A percentile compares a stretch with the other conserved stretches of the same genome.
Conservation (phyloP, 2,113 vertebrate genomes). For the Nycticryphes semicollaris region DNA sequence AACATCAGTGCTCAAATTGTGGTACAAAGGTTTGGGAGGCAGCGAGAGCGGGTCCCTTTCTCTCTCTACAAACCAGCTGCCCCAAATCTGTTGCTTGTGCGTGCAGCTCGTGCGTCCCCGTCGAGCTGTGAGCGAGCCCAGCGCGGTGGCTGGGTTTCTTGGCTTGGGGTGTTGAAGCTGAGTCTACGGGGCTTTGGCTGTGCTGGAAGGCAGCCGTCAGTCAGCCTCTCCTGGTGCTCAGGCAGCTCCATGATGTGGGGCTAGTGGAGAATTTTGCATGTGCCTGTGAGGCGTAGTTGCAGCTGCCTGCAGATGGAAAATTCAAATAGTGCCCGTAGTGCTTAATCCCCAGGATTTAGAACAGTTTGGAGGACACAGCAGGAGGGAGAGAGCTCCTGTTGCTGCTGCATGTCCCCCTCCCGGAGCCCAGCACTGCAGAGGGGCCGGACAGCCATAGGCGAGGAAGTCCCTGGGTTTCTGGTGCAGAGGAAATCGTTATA, state of each 20-base stretch:
- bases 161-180: not conserved
- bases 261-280: accelerated
- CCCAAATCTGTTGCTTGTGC: not conserved
- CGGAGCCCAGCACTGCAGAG: not conserved
- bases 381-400: not conserved
- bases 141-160: accelerated
- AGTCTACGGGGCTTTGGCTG: not conserved
- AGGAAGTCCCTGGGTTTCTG: constrained; percentile 1
- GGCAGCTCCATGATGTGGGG: not conserved
- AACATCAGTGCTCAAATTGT: not conserved
- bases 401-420: not conserved
- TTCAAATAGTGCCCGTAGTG: accelerated
- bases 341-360: not conserved
- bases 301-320: not conserved
- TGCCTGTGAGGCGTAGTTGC: not conserved
- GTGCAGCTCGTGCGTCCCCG: not conserved
- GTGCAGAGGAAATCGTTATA: not conserved
- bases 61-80: not conserved
- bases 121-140: not conserved
- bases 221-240: accelerated
- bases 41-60: not conserved
- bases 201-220: not conserved
- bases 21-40: accelerated
- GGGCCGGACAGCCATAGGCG: not conserved
- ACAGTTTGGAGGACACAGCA: not conserved